Evolutionary conservation across 2,888 invertebrate genomes (phyloP).

Genomic region (Ormyrus thymus): DNA sequence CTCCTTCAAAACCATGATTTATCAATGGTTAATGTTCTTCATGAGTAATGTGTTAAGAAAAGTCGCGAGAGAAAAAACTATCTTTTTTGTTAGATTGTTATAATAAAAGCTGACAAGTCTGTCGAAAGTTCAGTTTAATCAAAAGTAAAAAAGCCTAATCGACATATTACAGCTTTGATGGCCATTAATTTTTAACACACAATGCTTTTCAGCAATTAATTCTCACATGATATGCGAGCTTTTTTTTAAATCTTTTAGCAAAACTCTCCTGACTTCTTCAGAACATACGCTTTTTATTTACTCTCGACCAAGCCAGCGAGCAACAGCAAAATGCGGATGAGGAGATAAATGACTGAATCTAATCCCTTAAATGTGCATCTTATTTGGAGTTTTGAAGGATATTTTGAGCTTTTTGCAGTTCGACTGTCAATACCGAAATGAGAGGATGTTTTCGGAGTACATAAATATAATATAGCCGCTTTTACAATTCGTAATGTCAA

Average conservation of each 20-base stretch:
- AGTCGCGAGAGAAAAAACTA: slow-evolving; percentile 42
- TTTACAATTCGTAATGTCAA: slow-evolving; percentile 72
- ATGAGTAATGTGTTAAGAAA: slow-evolving; percentile 37
- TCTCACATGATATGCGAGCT: slow-evolving; percentile 21
- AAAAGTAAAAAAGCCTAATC: slow-evolving; percentile 55
- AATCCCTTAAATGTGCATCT: slow-evolving; percentile 17
- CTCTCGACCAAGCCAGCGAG: slow-evolving; percentile 37
- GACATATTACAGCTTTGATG: slow-evolving; percentile 51
- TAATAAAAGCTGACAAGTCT: slow-evolving; percentile 53
- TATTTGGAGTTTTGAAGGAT: slow-evolving; percentile 29
- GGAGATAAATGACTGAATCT: slow-evolving; percentile 21
- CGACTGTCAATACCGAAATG: slow-evolving; percentile 30
- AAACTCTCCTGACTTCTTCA: slow-evolving; percentile 26
- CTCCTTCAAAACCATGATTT: slow-evolving; percentile 45
- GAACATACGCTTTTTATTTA: slow-evolving; percentile 24
- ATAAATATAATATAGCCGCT: slow-evolving; percentile 72
- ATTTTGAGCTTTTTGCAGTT: slow-evolving; percentile 22
- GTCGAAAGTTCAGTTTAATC: slow-evolving; percentile 53
- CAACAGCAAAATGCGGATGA: slow-evolving; percentile 38
- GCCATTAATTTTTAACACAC: slow-evolving; percentile 42
- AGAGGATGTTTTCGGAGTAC: slow-evolving; percentile 64
- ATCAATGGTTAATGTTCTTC: slow-evolving; percentile 28
- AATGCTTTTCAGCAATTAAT: slow-evolving; percentile 40
- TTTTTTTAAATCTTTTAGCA: slow-evolving; percentile 37
- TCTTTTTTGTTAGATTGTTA: slow-evolving; percentile 49